Evolutionary conservation across 1,140 invertebrate species (phyloP).

Genomic region (Drosophila parvula): DNA sequence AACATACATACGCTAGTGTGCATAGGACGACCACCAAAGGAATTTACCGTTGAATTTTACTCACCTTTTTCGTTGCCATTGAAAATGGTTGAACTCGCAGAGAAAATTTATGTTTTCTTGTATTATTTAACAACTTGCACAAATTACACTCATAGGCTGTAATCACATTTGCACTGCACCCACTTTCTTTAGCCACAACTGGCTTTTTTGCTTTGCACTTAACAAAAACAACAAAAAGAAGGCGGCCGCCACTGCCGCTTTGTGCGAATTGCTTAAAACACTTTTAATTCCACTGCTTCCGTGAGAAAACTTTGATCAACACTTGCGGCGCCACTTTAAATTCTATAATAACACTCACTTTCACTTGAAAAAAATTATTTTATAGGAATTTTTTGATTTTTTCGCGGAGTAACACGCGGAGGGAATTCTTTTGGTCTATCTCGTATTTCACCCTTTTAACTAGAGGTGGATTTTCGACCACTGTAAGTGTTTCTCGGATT

Average conservation of each 20-base stretch:
- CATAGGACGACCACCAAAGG: not conserved
- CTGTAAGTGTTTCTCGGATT: too few species aligned
- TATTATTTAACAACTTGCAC: too few species aligned
- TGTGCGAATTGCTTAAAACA: not conserved
- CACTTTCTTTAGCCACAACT: too few species aligned
- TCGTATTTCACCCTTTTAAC: not conserved
- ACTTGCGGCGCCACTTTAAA: not conserved
- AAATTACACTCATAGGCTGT: too few species aligned
- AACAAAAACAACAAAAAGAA: too few species aligned
- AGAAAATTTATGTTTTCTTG: too few species aligned
- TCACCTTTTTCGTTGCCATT: not conserved
- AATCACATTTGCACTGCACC: too few species aligned
- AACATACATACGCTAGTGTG: not conserved
- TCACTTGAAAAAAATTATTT: not conserved
- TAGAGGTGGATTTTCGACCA: not conserved
- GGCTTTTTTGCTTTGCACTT: too few species aligned
- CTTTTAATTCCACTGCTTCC: not conserved
- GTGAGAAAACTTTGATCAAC: not conserved
- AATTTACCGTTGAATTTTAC: not conserved
- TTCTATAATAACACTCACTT: not conserved
- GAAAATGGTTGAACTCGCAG: too few species aligned
- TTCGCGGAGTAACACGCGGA: not conserved
- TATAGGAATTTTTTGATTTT: not conserved
- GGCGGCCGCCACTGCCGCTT: too few species aligned
- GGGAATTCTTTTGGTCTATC: too few species aligned